These are phyloP conservation scores for Eptatretus burgeri DNA, from an alignment of 2,113 vertebrate genomes.

Conservation along the genomic window DNA sequence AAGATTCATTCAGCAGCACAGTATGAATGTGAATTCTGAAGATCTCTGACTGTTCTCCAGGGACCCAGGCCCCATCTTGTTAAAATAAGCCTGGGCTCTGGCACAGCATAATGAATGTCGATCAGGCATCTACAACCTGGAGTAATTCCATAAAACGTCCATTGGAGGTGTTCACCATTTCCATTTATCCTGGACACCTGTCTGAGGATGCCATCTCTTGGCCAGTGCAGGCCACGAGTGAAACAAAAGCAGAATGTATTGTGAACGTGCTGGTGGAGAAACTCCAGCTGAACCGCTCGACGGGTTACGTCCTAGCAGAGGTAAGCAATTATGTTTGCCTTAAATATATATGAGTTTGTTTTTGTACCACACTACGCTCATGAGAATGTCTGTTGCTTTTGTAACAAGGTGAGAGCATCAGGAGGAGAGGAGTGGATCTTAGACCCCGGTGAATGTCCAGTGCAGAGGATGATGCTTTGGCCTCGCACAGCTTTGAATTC, in stretches of 20 bases:
- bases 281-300: slow-evolving; percentile 53
- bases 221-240: slow-evolving; percentile 55
- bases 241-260: slow-evolving; percentile 63
- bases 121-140: no score
- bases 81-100: no score
- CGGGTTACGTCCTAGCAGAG: slow-evolving; percentile 71
- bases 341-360: not conserved
- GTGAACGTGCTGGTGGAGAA: slow-evolving; percentile 51
- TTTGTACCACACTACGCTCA: not conserved
- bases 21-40: no score
- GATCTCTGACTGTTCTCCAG: no score
- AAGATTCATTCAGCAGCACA: no score
- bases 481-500: slow-evolving; percentile 41
- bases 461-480: slow-evolving; percentile 97
- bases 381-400: not conserved
- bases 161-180: slow-evolving; percentile 21
- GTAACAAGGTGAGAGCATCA: slow-evolving; percentile 38
- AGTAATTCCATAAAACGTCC: no score
- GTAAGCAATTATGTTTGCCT: slow-evolving; percentile 17
- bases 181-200: slow-evolving; percentile 62
- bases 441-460: slow-evolving; percentile 73
- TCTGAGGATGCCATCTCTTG: slow-evolving; percentile 84
- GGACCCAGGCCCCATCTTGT: no score
- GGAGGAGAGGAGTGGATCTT: slow-evolving; percentile 97
- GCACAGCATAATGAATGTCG: no score